Percentiles rank a stretch among this genome's conserved stretches.
phyloP scores from a whole-genome alignment of 2,888 invertebrate genomes.

The Hyposoter dolosus region DNA sequence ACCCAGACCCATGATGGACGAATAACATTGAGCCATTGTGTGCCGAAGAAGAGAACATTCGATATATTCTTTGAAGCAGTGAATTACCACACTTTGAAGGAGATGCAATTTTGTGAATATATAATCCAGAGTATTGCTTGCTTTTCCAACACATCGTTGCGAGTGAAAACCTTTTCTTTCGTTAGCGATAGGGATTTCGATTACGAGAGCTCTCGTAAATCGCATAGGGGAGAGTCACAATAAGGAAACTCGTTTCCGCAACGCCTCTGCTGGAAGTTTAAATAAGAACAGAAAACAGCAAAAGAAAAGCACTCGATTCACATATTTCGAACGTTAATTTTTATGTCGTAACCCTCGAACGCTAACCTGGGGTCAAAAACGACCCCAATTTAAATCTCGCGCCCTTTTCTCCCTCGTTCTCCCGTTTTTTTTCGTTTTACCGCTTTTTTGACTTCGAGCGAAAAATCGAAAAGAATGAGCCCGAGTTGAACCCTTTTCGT shows the following conservation, averaged over 20 bases:
- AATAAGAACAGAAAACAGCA: not conserved
- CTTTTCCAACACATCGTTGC: slow-evolving; percentile 1
- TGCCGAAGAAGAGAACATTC: not conserved
- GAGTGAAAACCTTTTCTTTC: slow-evolving; percentile 37
- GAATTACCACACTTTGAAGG: slow-evolving; percentile 13
- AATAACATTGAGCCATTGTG: slow-evolving; percentile 14
- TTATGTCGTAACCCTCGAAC: not conserved
- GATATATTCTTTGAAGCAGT: not conserved
- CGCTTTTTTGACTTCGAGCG: too few relatives aligned
- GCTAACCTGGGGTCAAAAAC: too few relatives aligned
- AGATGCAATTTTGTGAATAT: slow-evolving; percentile 36
- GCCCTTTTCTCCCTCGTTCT: too few relatives aligned
- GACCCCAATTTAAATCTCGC: too few relatives aligned
- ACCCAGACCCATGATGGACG: not conserved
- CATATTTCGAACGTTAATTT: not conserved
- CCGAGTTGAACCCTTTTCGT: too few relatives aligned
- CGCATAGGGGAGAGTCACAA: not conserved
- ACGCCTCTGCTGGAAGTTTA: not conserved
- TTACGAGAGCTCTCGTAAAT: slow-evolving; percentile 11
- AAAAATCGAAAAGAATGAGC: too few relatives aligned
- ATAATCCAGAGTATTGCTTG: slow-evolving; percentile 31
- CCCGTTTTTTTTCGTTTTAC: too few relatives aligned
- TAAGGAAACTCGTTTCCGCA: not conserved
- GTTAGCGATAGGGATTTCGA: not conserved
- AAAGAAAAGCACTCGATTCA: not conserved